phyloP scores from a whole-genome alignment of 2,113 vertebrate species.

The Cepphus grylle region DNA sequence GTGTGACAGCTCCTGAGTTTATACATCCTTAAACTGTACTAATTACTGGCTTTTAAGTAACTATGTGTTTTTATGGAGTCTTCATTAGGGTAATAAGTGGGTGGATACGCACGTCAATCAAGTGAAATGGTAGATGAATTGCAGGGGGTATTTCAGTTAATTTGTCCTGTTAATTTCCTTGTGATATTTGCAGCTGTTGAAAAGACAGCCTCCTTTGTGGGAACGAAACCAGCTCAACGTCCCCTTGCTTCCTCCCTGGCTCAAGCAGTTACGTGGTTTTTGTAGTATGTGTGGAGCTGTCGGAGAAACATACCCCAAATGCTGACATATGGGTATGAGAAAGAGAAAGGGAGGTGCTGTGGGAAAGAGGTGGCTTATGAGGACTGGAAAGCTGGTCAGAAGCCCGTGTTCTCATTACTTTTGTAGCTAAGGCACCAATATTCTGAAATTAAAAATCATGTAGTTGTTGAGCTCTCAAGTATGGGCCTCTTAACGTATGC shows the following conservation, averaged over 20 bases:
- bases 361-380: background rate
- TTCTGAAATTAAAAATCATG: background rate
- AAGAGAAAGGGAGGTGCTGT: background rate
- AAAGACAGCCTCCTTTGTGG: background rate
- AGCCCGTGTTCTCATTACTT: background rate
- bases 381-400: background rate
- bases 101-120: background rate
- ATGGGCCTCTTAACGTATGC: background rate
- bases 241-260: fast-evolving
- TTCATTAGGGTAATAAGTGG: slow-evolving; percentile 33
- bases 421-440: background rate
- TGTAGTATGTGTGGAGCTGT: background rate
- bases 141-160: background rate
- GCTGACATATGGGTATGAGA: background rate
- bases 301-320: background rate
- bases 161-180: slow-evolving; percentile 12
- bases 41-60: slow-evolving; percentile 43
- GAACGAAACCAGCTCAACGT: background rate
- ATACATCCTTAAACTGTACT: slow-evolving; percentile 21
- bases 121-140: background rate
- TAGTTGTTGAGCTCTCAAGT: background rate
- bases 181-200: background rate
- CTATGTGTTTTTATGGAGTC: slow-evolving; percentile 3
- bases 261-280: fast-evolving
- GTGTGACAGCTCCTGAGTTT: background rate